A percentile compares a stretch with the other conserved stretches of the same genome.
Evolutionary conservation across 2,113 vertebrate species (phyloP).

Genomic region (Riparia riparia): DNA sequence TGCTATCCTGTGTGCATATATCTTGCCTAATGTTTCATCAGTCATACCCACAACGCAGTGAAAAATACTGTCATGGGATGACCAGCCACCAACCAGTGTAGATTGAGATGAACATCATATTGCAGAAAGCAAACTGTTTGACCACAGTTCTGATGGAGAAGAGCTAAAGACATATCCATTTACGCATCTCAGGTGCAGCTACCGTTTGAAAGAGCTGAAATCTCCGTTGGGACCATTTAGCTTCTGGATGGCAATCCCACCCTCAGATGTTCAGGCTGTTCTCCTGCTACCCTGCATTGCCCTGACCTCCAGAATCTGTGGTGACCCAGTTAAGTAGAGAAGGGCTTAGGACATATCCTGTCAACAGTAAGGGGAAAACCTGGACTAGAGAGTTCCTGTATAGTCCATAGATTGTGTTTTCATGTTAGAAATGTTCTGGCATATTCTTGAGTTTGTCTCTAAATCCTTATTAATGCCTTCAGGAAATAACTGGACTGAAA

Average conservation of each 20-base stretch:
- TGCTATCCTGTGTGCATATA: neutral
- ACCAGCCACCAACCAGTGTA: neutral
- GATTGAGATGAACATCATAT: neutral
- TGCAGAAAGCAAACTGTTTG: neutral
- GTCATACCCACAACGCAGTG: neutral
- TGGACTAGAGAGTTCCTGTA: neutral
- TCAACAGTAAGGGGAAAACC: neutral
- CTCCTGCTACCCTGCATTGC: neutral
- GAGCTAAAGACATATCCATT: neutral
- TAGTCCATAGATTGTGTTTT: neutral
- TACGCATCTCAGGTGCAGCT: neutral
- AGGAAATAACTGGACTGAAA: neutral
- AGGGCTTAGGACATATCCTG: neutral
- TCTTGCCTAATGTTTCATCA: neutral
- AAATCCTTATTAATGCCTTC: neutral
- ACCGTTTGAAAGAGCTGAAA: neutral
- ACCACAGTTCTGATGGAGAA: neutral
- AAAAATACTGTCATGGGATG: rapidly evolving
- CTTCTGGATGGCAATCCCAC: neutral
- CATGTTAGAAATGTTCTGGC: neutral
- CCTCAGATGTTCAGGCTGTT: neutral
- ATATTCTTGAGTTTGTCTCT: neutral
- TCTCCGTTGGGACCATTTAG: neutral
- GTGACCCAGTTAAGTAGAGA: neutral
- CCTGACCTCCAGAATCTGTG: neutral